A percentile compares a stretch with the other conserved stretches of the same genome.
phyloP scores from a whole-genome alignment of 2,797 vertebrate species.

The Neopelma chrysocephalum region DNA sequence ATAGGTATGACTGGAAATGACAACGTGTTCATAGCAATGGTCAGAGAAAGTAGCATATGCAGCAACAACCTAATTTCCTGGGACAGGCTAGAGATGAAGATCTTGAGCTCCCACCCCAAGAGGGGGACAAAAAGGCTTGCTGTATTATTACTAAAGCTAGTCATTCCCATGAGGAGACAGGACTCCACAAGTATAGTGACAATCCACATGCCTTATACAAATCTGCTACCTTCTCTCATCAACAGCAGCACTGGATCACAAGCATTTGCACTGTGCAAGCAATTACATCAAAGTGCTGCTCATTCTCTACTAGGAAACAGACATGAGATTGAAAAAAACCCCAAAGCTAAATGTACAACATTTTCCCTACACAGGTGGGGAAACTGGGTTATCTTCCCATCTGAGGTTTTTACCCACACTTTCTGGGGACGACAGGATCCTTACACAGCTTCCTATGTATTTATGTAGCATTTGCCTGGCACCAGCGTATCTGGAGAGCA shows the following conservation, averaged over 20 bases:
- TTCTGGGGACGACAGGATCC: background rate
- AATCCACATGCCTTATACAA: background rate
- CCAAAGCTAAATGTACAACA: background rate
- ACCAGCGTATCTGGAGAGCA: background rate
- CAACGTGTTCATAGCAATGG: fast-evolving
- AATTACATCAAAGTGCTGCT: background rate
- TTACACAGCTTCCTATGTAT: background rate
- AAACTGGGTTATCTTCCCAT: background rate
- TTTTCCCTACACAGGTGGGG: background rate
- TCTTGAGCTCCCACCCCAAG: background rate
- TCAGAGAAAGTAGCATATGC: background rate
- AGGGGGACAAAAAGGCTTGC: background rate
- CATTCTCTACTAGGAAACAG: background rate
- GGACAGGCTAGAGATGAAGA: background rate
- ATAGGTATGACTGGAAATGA: background rate
- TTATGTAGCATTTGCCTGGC: background rate
- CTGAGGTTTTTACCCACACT: background rate
- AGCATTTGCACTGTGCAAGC: background rate
- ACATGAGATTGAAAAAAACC: fast-evolving
- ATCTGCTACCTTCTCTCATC: background rate
- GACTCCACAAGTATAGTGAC: background rate
- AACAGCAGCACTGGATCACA: background rate
- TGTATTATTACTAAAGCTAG: background rate
- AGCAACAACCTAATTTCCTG: background rate
- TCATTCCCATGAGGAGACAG: background rate